Base-by-base conservation (phyloP, 2,888 invertebrate genomes). In the Abscondita cerata region DNA sequence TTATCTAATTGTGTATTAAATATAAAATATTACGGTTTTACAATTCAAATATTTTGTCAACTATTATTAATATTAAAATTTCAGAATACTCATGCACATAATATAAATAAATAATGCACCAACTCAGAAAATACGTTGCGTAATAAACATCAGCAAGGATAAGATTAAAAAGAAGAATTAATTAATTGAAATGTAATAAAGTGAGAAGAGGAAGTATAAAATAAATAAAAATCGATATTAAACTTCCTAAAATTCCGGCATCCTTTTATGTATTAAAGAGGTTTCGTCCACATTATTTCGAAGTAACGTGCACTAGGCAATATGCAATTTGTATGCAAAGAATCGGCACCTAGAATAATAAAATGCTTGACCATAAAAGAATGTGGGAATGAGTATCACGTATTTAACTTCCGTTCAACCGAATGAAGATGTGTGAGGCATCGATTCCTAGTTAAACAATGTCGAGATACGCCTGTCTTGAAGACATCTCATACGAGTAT, bases 381-480 rank as follows among this genome's bases (percentile, higher is more conserved):
- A 66, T 64, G 68, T 69, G 68, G 68, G 69, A 66, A 76, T 77
- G 76, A 72, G 71, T 68, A 73, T 78, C 80, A 80, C 80, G 80
- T 79, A 70, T 55, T 65, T 69, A 70, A 77, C 78, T 80, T 80
- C 80, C 80, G 77, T 74, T 73, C 74, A 68, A 44, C 65, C 68
- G 72, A 76, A 76, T 73, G 75, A 77, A 77, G 76, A 79, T 78
- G 78, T 77, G 78, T 77, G 68, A 76, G 73, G 77, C 78, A 78
- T 78, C 75, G 76, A 76, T 77, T 76, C 73, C 70, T 70, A 69
- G 66, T 70, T 69, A 62, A 74, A 76, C 76, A 75, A 74, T 75
- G 70, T 69, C 41, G 40, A 62, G 62, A 68, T 66, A 66, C 54
- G 60, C 61, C 60, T 64, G 53, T 48, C 51, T 61, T 51, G 62